Percentiles rank a stretch among this genome's conserved stretches.
phyloP scores from a whole-genome alignment of 2,113 vertebrate genomes.

The Empidonax traillii region DNA sequence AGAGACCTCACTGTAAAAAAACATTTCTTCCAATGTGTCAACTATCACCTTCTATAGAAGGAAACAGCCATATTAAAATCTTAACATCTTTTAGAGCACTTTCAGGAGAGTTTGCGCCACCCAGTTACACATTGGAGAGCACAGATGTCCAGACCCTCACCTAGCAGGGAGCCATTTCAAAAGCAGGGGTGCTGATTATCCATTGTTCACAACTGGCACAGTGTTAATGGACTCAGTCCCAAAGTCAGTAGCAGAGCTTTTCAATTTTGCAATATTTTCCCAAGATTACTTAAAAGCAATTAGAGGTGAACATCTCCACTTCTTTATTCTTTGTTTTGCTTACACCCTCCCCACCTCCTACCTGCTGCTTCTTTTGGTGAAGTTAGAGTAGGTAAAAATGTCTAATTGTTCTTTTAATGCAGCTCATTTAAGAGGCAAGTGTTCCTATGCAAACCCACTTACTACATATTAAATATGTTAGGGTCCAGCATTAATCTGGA shows the following conservation, averaged over 20 bases:
- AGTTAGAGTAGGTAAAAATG: background rate
- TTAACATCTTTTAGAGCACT: background rate
- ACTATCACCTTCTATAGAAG: background rate
- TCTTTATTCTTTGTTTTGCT: background rate
- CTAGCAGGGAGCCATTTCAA: background rate
- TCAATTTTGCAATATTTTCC: background rate
- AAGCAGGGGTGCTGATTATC: background rate
- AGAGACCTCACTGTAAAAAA: background rate
- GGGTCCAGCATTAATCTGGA: background rate
- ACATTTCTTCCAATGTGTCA: background rate
- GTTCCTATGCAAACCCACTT: background rate
- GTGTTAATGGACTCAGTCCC: background rate
- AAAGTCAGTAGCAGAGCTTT: background rate
- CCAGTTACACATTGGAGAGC: background rate
- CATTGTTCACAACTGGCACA: background rate
- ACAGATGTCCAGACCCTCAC: background rate
- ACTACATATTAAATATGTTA: background rate
- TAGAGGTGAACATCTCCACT: background rate
- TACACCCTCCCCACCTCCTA: background rate
- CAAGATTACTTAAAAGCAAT: background rate
- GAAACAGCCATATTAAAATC: background rate
- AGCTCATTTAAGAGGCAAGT: background rate
- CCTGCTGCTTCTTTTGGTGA: background rate
- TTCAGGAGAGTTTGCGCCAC: background rate
- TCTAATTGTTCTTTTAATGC: background rate